Conservation (phyloP, 2,797 vertebrate genomes). For the Lepus oiostolus region DNA sequence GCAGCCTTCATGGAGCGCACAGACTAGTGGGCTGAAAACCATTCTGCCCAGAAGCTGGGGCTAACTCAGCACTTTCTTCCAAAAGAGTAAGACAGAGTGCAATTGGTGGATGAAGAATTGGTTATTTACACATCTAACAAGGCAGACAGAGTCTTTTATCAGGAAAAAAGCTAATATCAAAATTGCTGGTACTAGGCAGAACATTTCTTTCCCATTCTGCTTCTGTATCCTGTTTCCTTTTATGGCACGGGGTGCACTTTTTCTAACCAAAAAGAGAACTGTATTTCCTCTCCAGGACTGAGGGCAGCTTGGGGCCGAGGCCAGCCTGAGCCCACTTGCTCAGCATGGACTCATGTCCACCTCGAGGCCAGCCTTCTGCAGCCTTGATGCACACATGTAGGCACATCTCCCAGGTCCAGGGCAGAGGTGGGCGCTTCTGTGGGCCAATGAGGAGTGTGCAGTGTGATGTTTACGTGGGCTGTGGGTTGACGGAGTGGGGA, state of each 20-base stretch:
- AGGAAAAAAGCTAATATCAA: neutral
- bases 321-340: neutral
- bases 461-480: neutral
- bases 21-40: neutral
- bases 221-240: neutral
- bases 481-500: neutral
- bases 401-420: neutral
- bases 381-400: neutral
- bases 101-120: neutral
- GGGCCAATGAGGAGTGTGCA: neutral
- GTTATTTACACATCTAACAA: neutral
- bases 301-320: conserved; percentile 23
- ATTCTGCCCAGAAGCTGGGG: neutral
- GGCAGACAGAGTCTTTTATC: neutral
- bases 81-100: neutral
- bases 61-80: neutral
- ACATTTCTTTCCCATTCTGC: neutral
- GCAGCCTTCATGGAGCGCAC: neutral
- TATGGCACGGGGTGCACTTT: neutral
- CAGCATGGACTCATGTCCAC: neutral
- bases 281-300: neutral
- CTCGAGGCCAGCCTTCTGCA: neutral
- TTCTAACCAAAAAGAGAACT: neutral
- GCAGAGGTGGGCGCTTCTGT: neutral
- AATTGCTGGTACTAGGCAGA: neutral